These are phyloP conservation scores for Phyto melanocephala DNA, from an alignment of 2,888 invertebrate species.

Conservation along the genomic window DNA sequence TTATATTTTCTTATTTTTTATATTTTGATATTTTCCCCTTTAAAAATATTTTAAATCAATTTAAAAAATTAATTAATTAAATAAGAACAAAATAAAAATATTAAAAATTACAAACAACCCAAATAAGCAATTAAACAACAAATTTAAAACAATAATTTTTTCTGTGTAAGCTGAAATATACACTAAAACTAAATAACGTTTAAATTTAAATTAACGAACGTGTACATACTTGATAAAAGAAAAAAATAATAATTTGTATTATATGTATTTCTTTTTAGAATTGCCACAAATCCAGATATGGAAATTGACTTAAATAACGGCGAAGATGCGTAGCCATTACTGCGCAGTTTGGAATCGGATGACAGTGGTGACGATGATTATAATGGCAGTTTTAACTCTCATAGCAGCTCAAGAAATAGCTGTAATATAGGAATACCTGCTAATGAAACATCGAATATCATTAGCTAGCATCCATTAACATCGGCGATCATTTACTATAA, in stretches of 20 bases:
- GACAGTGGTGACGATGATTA: slow-evolving; percentile 73
- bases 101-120: not conserved
- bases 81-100: too few species aligned
- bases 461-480: slow-evolving; percentile 63
- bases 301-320: slow-evolving; percentile 69
- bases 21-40: too few species aligned
- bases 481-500: slow-evolving; percentile 1
- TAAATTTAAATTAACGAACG: too few species aligned
- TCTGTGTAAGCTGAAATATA: not conserved
- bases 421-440: slow-evolving; percentile 16
- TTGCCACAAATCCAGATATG: slow-evolving; percentile 71
- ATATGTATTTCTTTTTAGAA: slow-evolving; percentile 74
- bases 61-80: too few species aligned
- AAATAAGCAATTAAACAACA: too few species aligned
- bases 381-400: slow-evolving; percentile 59
- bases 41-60: too few species aligned
- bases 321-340: slow-evolving; percentile 79
- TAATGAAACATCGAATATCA: slow-evolving; percentile 28
- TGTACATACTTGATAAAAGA: not conserved
- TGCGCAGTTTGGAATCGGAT: slow-evolving; percentile 77
- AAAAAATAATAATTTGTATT: too few species aligned
- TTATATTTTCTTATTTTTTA: too few species aligned
- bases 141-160: too few species aligned
- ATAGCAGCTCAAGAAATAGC: slow-evolving; percentile 12
- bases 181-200: too few species aligned